Percentiles rank a stretch among this genome's conserved stretches.
These are phyloP conservation scores for Lepidurus arcticus DNA, from an alignment of 1,140 invertebrate species.

Conservation along the genomic window DNA sequence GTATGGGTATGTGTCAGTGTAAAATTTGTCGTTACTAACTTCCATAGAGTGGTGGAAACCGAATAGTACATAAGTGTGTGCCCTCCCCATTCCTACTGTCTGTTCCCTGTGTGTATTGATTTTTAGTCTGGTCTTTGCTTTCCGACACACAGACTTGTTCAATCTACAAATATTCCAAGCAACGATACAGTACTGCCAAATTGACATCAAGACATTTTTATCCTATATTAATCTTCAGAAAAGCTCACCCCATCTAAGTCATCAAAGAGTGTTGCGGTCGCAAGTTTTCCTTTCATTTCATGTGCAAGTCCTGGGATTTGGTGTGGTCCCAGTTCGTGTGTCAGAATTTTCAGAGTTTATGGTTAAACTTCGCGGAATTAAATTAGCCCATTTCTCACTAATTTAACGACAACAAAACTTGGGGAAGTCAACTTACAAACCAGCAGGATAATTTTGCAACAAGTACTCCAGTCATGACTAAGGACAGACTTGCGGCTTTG, in stretches of 20 bases:
- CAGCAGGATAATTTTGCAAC: neutral
- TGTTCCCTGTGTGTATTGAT: constrained; percentile 5
- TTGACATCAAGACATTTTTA: neutral
- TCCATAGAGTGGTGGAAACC: neutral
- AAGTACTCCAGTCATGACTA: constrained; percentile 68
- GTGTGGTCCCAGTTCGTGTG: too few species aligned
- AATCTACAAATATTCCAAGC: constrained; percentile 10
- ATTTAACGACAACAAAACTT: neutral
- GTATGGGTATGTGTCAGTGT: neutral
- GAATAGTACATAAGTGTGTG: neutral
- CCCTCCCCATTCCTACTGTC: neutral
- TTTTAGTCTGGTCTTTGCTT: constrained; percentile 19
- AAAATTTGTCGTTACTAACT: neutral
- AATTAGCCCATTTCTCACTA: too few species aligned
- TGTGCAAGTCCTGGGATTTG: too few species aligned
- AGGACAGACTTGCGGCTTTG: constrained; percentile 77
- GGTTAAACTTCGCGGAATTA: too few species aligned
- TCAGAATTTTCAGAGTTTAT: too few species aligned
- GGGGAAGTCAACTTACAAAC: neutral
- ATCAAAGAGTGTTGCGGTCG: too few species aligned
- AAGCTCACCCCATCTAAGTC: too few species aligned
- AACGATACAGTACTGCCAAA: constrained; percentile 3
- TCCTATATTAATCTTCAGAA: too few species aligned
- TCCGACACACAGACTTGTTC: neutral
- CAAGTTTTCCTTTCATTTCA: too few species aligned